These are phyloP conservation scores for Lycaon pictus DNA, from an alignment of 2,113 vertebrate species.

Conservation along the genomic window DNA sequence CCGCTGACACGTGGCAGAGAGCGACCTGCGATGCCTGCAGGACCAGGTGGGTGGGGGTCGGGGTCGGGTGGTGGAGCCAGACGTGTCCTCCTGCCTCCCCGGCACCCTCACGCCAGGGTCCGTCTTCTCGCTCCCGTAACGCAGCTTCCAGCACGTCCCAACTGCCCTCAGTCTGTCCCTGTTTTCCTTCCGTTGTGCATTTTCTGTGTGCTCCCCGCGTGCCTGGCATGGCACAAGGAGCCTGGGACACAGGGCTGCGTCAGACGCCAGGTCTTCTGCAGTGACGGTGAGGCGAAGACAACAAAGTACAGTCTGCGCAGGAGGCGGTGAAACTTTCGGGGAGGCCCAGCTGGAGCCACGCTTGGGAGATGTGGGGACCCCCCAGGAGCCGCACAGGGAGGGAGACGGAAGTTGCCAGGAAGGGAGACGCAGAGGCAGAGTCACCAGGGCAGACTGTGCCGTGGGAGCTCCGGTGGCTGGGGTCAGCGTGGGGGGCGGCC, in stretches of 20 bases:
- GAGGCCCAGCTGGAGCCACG: neutral
- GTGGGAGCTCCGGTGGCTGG: too few species aligned
- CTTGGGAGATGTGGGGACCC: neutral
- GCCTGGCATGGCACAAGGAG: neutral
- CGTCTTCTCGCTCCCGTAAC: neutral
- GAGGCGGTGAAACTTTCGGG: neutral
- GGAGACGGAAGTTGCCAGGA: neutral
- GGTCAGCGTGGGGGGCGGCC: too few species aligned
- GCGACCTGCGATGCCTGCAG: neutral
- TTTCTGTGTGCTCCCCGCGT: neutral
- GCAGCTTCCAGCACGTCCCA: neutral
- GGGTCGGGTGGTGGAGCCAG: neutral
- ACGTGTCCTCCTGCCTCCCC: neutral
- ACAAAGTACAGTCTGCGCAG: too few species aligned
- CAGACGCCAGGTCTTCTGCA: neutral
- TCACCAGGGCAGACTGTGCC: neutral
- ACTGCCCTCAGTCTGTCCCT: neutral
- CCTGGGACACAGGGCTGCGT: neutral
- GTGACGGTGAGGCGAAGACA: neutral
- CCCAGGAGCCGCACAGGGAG: neutral
- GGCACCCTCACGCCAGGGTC: neutral
- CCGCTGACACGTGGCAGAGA: neutral
- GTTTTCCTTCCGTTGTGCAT: neutral
- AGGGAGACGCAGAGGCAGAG: neutral
- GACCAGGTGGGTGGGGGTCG: neutral